Conservation (phyloP, 1,140 invertebrate genomes). For the Nephila pilipes region DNA sequence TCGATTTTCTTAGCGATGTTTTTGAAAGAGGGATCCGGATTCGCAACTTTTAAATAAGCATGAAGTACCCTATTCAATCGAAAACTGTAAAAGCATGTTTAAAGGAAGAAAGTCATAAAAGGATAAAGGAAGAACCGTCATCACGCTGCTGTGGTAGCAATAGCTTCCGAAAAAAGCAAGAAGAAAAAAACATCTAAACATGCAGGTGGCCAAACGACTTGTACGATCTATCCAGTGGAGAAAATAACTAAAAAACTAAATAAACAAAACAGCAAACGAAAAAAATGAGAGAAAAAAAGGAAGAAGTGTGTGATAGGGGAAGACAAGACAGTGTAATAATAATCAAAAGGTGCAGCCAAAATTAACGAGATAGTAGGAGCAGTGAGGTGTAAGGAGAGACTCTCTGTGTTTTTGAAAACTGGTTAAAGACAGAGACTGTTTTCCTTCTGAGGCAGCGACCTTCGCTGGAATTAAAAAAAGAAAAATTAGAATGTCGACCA, state of each 20-base stretch:
- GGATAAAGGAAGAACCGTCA: neutral
- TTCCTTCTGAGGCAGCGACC: neutral
- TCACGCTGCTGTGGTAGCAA: neutral
- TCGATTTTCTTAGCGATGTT: too few species aligned
- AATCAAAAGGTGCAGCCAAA: slow-evolving; percentile 68
- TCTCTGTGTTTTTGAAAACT: slow-evolving; percentile 12
- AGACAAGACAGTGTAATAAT: slow-evolving; percentile 51
- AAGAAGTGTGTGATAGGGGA: neutral
- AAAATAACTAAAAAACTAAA: neutral
- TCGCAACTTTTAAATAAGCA: neutral
- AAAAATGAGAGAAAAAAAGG: neutral
- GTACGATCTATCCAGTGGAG: neutral
- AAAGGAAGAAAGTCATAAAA: neutral
- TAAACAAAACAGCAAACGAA: neutral
- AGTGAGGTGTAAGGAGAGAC: neutral
- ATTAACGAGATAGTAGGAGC: slow-evolving; percentile 25
- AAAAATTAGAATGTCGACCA: neutral
- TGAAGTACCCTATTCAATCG: neutral
- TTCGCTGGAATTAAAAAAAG: slow-evolving; percentile 6
- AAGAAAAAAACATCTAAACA: neutral
- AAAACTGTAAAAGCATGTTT: neutral
- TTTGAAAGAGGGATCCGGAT: neutral
- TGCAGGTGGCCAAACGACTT: slow-evolving; percentile 46
- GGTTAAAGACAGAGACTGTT: slow-evolving; percentile 8
- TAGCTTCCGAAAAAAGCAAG: slow-evolving; percentile 11